phyloP scores from a whole-genome alignment of 2,888 invertebrate species.

The Drosophila melanosoma region DNA sequence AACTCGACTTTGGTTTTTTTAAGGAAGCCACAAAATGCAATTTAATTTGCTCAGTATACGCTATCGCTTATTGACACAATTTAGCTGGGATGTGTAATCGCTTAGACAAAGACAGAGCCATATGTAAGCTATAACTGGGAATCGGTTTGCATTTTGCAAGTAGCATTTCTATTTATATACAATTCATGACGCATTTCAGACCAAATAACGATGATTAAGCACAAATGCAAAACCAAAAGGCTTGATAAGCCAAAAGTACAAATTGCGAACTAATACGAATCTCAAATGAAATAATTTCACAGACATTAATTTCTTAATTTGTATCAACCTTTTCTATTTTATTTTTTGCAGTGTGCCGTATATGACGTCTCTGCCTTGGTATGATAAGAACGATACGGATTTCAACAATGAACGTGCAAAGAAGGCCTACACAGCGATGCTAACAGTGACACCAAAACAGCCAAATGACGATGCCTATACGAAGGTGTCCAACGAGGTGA shows the following conservation, averaged over 20 bases:
- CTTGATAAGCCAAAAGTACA: constrained; percentile 43
- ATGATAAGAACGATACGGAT: constrained; percentile 90
- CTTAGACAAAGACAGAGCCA: background rate
- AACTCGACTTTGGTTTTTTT: background rate
- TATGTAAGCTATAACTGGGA: constrained; percentile 8
- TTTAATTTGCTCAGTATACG: background rate
- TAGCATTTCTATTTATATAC: constrained; percentile 64
- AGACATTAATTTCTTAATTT: constrained; percentile 19
- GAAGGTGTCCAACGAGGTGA: constrained; percentile 90
- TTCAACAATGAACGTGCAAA: constrained; percentile 93
- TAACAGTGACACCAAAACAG: constrained; percentile 94
- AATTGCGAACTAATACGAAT: constrained; percentile 29
- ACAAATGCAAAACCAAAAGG: constrained; percentile 6
- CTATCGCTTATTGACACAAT: constrained; percentile 16
- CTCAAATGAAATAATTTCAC: constrained; percentile 4
- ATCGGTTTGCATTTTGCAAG: constrained; percentile 28
- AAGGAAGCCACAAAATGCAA: background rate
- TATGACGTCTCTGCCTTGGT: constrained; percentile 93
- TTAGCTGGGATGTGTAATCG: constrained; percentile 19
- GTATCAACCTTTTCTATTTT: constrained; percentile 5
- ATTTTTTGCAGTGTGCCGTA: constrained; percentile 86
- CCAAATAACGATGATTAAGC: constrained; percentile 24
- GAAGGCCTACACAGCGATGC: constrained; percentile 93
- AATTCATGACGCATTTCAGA: constrained; percentile 59
- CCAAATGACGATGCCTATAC: constrained; percentile 92